Base-by-base conservation (phyloP, 2,888 invertebrate species). In the Chouioia cunea region DNA sequence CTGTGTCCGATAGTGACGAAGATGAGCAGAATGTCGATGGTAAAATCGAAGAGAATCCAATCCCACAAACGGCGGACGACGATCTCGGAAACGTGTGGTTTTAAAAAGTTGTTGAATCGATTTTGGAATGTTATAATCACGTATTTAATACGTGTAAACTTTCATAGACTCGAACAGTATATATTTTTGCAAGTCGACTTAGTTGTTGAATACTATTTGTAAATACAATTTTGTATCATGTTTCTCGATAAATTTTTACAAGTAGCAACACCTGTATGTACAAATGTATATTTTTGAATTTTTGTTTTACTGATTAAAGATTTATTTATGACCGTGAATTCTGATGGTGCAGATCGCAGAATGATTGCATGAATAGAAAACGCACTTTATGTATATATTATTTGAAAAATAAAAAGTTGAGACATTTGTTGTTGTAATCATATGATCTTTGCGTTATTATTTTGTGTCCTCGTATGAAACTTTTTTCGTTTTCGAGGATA, bases 1-100 rank as follows among this genome's bases (percentile, higher is more conserved):
- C 91, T 27, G 92, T 93, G 46, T 93, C 93, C 43, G 93, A 94
- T 77, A 93, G 93, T 71, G 93, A 93, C 62, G 92, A 92, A 73
- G 91, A 91, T 16, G 71, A 73, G 3, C 67, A 63, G 20, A 71
- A 66, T 14, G n/a, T 54, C 22, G 48, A 44, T 0, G 47, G 69
- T 2, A 71, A 74, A 71, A 54, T 53, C 16, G 71, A 73, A 20
- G 14, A 57, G 14, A 53, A 57, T 14, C 57, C 43, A 14, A 48
- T 54, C 47, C 62, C 52, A 14, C 14, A 43, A 3, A 14, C 66
- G 8, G 56, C 63, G 3, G 74, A 74, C 10, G 74, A 74, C 23
- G 74, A 71, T 16, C 16, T 69, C n/a, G 74, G 74, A 20, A 71
- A 50, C 16, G 66, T 74, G 10, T 74, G 74, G 74, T 74, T 74